Conservation (phyloP, 2,113 vertebrate genomes). For the Brachyhypopomus occidentalis region DNA sequence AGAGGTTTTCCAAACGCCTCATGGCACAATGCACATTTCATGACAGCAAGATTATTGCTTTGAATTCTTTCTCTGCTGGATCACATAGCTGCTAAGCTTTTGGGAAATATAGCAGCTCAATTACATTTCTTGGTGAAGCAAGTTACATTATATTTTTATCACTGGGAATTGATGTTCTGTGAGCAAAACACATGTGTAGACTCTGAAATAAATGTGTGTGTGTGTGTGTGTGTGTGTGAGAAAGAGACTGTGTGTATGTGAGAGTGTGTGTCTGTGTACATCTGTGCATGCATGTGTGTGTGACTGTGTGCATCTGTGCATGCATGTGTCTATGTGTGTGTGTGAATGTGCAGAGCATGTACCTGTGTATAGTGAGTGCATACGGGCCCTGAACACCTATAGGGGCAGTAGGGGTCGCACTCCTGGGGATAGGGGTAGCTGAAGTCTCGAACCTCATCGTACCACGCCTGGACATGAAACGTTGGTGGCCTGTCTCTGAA, state of each 20-base stretch:
- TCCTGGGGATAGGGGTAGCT: conserved; percentile 92
- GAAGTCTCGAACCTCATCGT: conserved; percentile 95
- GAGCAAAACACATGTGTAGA: neutral
- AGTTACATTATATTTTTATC: too few relatives aligned
- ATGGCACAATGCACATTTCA: neutral
- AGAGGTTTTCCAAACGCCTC: neutral
- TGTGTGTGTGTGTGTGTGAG: too few relatives aligned
- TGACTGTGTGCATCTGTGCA: too few relatives aligned
- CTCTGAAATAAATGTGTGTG: neutral
- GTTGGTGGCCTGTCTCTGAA: conserved; percentile 91
- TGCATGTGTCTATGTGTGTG: neutral
- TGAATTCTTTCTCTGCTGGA: neutral
- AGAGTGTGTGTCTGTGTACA: too few relatives aligned
- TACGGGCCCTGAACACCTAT: conserved; percentile 93
- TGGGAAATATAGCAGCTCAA: neutral
- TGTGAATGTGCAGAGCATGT: conserved; percentile 11
- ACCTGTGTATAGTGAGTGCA: conserved; percentile 99
- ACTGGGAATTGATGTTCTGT: neutral
- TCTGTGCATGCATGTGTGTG: too few relatives aligned
- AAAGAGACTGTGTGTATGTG: too few relatives aligned
- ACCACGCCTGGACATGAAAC: conserved; percentile 97
- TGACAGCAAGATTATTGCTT: neutral
- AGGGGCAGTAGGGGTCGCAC: conserved; percentile 93
- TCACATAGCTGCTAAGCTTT: neutral
- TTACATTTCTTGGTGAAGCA: neutral